Percentiles rank a stretch among this genome's conserved stretches.
These are phyloP conservation scores for Fulmarus glacialis DNA, from an alignment of 2,113 vertebrate species.

Conservation along the genomic window DNA sequence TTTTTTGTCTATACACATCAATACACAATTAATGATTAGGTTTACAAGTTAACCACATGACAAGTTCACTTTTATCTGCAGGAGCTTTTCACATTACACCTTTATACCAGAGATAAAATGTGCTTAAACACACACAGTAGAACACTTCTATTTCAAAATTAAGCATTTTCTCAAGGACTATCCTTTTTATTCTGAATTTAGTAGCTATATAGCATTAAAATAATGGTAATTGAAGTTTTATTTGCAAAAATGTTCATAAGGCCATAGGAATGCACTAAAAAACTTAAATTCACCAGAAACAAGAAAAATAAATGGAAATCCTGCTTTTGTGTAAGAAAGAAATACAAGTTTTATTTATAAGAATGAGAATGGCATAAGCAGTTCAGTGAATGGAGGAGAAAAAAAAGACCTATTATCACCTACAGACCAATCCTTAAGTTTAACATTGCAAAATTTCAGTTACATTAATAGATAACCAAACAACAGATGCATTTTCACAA, in stretches of 20 bases:
- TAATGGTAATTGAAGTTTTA: conserved; percentile 58
- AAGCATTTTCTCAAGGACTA: conserved; percentile 44
- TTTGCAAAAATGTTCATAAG: conserved; percentile 68
- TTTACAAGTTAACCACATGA: conserved; percentile 73
- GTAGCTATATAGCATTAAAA: conserved; percentile 68
- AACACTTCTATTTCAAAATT: conserved; percentile 67
- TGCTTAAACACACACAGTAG: conserved; percentile 63
- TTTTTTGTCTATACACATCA: conserved; percentile 75
- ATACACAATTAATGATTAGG: conserved; percentile 75
- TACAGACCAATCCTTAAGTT: conserved; percentile 45
- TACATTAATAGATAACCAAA: conserved; percentile 27
- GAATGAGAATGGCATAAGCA: conserved; percentile 36
- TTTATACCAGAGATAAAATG: conserved; percentile 65
- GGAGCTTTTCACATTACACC: conserved; percentile 66
- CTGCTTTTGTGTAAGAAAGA: conserved; percentile 57
- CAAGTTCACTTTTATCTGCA: conserved; percentile 70
- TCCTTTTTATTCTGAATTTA: conserved; percentile 63
- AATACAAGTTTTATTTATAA: conserved; percentile 56
- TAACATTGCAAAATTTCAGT: conserved; percentile 42
- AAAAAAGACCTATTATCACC: conserved; percentile 18
- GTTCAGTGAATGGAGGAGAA: conserved; percentile 42
- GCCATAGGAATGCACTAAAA: conserved; percentile 73
- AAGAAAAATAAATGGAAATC: conserved; percentile 28
- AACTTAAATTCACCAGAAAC: conserved; percentile 55
- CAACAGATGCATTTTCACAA: conserved; percentile 48